These are phyloP conservation scores for Moxostoma hubbsi DNA, from an alignment of 2,797 vertebrate genomes.

Conservation along the genomic window DNA sequence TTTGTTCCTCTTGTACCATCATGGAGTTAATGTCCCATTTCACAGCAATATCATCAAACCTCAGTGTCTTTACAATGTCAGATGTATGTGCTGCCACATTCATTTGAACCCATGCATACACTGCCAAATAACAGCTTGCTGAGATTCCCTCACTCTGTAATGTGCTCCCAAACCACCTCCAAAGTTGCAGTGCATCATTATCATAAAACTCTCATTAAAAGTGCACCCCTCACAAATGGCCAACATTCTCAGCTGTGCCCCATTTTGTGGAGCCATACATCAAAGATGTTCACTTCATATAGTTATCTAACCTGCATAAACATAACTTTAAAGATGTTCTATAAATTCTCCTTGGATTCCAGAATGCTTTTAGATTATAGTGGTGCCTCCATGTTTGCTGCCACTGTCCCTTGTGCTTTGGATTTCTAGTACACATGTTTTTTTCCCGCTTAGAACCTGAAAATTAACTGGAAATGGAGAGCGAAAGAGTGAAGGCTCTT, in stretches of 20 bases:
- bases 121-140: constrained; percentile 34
- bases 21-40: constrained; percentile 24
- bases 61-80: neutral
- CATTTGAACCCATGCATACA: constrained; percentile 8
- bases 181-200: constrained; percentile 49
- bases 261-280: constrained; percentile 27
- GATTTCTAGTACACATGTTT: constrained; percentile 12
- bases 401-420: neutral
- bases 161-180: constrained; percentile 35
- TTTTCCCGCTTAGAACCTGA: constrained; percentile 3
- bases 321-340: neutral
- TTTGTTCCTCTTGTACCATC: neutral
- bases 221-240: constrained; percentile 24
- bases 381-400: constrained; percentile 6
- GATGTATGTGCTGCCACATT: constrained; percentile 1
- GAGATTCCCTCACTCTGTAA: constrained; percentile 14
- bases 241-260: constrained; percentile 39
- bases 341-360: constrained; percentile 1
- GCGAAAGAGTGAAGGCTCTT: constrained; percentile 4
- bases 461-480: neutral
- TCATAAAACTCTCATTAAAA: constrained; percentile 36
- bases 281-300: neutral
- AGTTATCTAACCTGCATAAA: no score
- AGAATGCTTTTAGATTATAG: constrained; percentile 5
- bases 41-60: constrained; percentile 10